A percentile compares a stretch with the other conserved stretches of the same genome.
Evolutionary conservation across 2,113 vertebrate species (phyloP).

Genomic region (Silurus asotus): DNA sequence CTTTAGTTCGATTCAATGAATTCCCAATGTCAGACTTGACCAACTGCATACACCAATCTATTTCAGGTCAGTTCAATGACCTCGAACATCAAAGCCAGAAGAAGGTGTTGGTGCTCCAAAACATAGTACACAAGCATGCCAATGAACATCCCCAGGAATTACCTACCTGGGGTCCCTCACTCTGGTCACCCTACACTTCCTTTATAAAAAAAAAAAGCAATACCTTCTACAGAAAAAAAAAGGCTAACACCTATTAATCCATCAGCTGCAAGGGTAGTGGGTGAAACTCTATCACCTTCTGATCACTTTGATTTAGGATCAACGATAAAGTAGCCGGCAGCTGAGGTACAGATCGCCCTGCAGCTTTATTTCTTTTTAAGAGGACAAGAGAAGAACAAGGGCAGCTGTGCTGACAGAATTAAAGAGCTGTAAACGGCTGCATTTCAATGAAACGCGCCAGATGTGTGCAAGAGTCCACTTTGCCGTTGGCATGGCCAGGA

Average conservation of each 20-base stretch:
- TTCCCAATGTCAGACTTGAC: constrained; percentile 42
- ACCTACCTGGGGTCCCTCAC: not conserved
- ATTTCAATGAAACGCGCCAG: not conserved
- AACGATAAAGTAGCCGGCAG: constrained; percentile 10
- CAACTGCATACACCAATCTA: constrained; percentile 44
- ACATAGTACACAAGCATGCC: constrained; percentile 21
- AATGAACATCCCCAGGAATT: constrained; percentile 21
- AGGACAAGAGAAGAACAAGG: not conserved
- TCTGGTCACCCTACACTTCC: constrained; percentile 23
- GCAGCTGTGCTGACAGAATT: constrained; percentile 17
- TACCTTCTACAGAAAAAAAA: constrained; percentile 32
- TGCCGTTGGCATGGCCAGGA: not conserved
- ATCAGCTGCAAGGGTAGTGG: constrained; percentile 26
- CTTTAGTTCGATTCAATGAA: constrained; percentile 39
- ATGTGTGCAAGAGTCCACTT: not conserved
- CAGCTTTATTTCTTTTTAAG: not conserved
- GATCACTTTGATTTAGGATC: constrained; percentile 51
- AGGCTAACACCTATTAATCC: constrained; percentile 48
- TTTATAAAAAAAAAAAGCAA: constrained; percentile 25
- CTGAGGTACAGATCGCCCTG: not conserved
- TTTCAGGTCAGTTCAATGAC: constrained; percentile 41
- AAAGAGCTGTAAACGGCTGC: not conserved
- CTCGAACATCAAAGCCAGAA: constrained; percentile 35
- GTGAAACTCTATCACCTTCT: constrained; percentile 41
- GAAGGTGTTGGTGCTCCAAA: constrained; percentile 27